phyloP scores from a whole-genome alignment of 2,797 vertebrate species.

The Fistularia tabacaria region DNA sequence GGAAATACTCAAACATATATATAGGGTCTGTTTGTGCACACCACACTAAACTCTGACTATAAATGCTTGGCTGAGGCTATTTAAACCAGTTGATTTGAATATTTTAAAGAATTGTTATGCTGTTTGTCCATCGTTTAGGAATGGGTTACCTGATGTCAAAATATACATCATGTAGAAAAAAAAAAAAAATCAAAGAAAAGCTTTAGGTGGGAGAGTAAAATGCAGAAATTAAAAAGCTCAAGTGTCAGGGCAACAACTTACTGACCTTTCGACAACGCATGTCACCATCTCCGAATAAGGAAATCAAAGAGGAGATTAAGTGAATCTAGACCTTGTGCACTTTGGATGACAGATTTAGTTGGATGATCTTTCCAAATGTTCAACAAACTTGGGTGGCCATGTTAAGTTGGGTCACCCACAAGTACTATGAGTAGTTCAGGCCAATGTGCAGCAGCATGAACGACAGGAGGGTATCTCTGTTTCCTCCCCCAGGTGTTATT shows the following conservation, averaged over 20 bases:
- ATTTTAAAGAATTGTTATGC: slow-evolving; percentile 50
- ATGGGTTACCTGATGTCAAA: slow-evolving; percentile 30
- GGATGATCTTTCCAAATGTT: slow-evolving; percentile 67
- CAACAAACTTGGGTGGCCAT: slow-evolving; percentile 64
- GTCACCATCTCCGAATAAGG: slow-evolving; percentile 62
- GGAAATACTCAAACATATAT: slow-evolving; percentile 61
- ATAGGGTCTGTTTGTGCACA: slow-evolving; percentile 41
- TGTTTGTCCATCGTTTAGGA: slow-evolving; percentile 8
- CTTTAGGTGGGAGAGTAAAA: slow-evolving; percentile 4
- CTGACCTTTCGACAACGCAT: slow-evolving; percentile 33
- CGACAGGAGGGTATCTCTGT: slow-evolving; percentile 50
- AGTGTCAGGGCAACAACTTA: slow-evolving; percentile 23
- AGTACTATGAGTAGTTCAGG: slow-evolving; percentile 11
- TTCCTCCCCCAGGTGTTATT: slow-evolving; percentile 25
- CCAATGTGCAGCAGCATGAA: slow-evolving; percentile 40
- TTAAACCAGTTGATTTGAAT: slow-evolving; percentile 35
- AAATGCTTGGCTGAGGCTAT: slow-evolving; percentile 13
- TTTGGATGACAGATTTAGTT: slow-evolving; percentile 19
- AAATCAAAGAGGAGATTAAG: slow-evolving; percentile 68
- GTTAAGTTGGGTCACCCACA: slow-evolving; percentile 29
- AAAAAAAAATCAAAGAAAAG: background rate
- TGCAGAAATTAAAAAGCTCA: slow-evolving; percentile 19
- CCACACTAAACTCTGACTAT: slow-evolving; percentile 60
- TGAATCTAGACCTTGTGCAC: slow-evolving; percentile 43
- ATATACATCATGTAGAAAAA: slow-evolving; percentile 17